These are phyloP conservation scores for Epirrita christyi DNA, from an alignment of 2,888 invertebrate species.

Conservation along the genomic window DNA sequence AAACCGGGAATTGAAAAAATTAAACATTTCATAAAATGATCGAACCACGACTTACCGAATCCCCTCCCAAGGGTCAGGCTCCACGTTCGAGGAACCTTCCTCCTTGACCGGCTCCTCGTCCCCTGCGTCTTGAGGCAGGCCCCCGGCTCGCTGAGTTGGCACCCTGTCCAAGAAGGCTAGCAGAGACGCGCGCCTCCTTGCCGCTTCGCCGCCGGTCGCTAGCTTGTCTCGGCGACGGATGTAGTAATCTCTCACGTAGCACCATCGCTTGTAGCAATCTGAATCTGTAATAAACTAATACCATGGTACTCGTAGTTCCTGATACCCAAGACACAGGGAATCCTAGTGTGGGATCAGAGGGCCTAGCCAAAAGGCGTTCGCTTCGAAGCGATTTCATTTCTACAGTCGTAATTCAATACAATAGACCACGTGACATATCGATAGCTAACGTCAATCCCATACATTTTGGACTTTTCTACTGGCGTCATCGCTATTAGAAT, in stretches of 20 bases:
- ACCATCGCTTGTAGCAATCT: constrained; percentile 50
- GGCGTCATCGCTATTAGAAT: too few species aligned
- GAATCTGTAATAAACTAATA: constrained; percentile 24
- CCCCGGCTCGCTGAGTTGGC: constrained; percentile 3
- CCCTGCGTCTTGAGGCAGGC: neutral
- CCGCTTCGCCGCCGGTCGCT: constrained; percentile 41
- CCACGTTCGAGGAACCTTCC: neutral
- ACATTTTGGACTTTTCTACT: too few species aligned
- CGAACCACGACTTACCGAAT: constrained; percentile 7
- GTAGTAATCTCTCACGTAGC: constrained; percentile 53
- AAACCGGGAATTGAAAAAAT: too few species aligned
- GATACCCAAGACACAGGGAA: too few species aligned
- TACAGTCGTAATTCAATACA: too few species aligned
- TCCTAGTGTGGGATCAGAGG: too few species aligned
- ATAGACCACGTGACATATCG: too few species aligned
- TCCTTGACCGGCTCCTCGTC: constrained; percentile 2
- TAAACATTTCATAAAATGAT: too few species aligned
- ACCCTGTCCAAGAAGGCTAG: constrained; percentile 42
- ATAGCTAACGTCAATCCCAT: too few species aligned
- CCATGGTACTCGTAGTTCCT: too few species aligned
- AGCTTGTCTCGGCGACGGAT: constrained; percentile 49
- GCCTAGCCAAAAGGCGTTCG: too few species aligned
- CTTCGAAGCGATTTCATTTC: too few species aligned
- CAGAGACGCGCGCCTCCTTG: constrained; percentile 43
- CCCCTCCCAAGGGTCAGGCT: constrained; percentile 14